Evolutionary conservation across 2,113 vertebrate species (phyloP), one percentile per base, ranked within the genome.

Genomic region (Theropithecus gelada): DNA sequence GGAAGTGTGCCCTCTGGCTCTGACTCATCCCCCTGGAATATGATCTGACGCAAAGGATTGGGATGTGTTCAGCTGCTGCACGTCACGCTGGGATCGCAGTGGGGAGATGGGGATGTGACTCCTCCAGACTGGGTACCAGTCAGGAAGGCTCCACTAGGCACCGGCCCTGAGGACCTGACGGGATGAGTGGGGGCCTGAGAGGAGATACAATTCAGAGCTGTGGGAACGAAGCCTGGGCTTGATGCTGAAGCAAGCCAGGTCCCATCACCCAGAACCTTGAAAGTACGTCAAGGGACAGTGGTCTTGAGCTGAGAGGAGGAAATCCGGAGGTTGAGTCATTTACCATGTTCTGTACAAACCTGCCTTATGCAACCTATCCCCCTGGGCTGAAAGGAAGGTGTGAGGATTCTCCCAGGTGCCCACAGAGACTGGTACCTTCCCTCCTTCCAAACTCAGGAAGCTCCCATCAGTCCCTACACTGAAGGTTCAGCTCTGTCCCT

Each of bases 291-390:
- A 80, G 72, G 94, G 61, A 70, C 76, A 96, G 93, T 97, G 97
- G 94, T 93, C 96, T 92, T 90, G 88, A 97, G 72, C 40, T 8
- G 64, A 86, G 83, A 73, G 90, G 95, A 95, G 95, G 97, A 97
- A 90, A 97, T 93, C 97, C 52, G 87, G 96, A 97, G 95, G 68
- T 98, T 97, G 97, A 97, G 97, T 96, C 97, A 98, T 86, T 92
- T 57, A 89, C 95, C 73, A 3, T 55, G 87, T 88, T 96, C 86
- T 96, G 94, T 95, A 85, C 93, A 94, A 96, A 61, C 81, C 72
- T 22, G 66, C 76, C 38, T 97, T 97, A 50, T 96, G 96, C 97
- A 98, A 98, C 57, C 48, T 38, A n/a, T 84, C 72, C 45, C 96
- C 59, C 52, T 75, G 68, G 66, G 94, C 79, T 81, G 55, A 82